Evolutionary conservation across 64 coral and sea anemone species (phyloP), one percentile per base, ranked within the genome.

Genomic region (Montipora foliosa): DNA sequence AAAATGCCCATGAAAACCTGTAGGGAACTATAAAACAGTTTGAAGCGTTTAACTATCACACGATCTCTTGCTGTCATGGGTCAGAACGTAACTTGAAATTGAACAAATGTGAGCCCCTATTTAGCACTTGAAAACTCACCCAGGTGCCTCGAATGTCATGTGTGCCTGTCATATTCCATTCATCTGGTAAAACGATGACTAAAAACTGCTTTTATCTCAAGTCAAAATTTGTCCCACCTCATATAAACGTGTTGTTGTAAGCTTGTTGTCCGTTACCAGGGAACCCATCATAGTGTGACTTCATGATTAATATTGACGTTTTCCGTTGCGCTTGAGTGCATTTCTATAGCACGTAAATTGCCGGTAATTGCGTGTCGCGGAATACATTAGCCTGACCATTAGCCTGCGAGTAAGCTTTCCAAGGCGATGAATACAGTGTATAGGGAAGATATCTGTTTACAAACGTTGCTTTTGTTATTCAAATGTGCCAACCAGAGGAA

Each of bases 1-100:
- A 93, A 87, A 93, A 81, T 93, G 92, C 45, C 92, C 92, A 60
- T 93, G 92, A 49, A 80, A 93, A 81, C 92, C 92, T 79, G 92
- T 58, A 21, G 82, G 82, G 71, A 88, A 93, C 92, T 93, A 24
- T 37, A 71, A 16, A 64, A 55, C 13, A 19, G 71, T 86, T 86
- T 6, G 5, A 20, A 16, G 46, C 24, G 47, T 71, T 49, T 47
- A 68, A 46, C 48, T 37, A 37, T 22, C 2, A 76, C 46, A 45
- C 81, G 61, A 13, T 84, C 37, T 12, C 62, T 14, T 15, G 62
- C 62, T 37, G 37, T 37, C 37, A 37, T 37, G 37, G 37, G 1
- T 37, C 37, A 37, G 37, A 37, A 37, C 37, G 37, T 37, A 37
- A 37, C 37, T 37, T 37, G 37, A 37, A 37, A 37, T 37, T 37